These are phyloP conservation scores for Leucophora obtusa DNA, from an alignment of 2,888 invertebrate species.

Conservation along the genomic window DNA sequence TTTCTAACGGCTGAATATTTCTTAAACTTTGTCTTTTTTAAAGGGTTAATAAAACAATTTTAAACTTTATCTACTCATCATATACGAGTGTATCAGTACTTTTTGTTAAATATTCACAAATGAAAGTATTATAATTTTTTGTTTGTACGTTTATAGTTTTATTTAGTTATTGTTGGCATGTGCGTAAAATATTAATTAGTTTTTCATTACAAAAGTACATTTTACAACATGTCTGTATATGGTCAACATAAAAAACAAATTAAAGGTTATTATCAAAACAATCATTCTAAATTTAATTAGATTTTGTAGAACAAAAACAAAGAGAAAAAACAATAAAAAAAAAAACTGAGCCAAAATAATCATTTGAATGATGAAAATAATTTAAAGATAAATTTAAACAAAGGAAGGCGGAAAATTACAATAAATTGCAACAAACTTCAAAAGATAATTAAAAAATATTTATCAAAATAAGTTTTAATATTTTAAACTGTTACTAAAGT, in stretches of 20 bases:
- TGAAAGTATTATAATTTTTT: constrained; percentile 4
- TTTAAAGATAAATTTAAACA: not conserved
- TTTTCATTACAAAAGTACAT: constrained; percentile 10
- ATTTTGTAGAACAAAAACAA: not conserved
- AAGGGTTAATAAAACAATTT: constrained; percentile 31
- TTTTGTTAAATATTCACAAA: not conserved
- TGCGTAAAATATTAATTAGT: constrained; percentile 55
- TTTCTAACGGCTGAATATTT: too few species aligned
- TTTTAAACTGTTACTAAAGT: too few species aligned
- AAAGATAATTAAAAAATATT: not conserved
- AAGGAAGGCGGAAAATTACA: not conserved
- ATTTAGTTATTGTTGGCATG: constrained; percentile 39
- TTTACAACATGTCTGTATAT: constrained; percentile 34
- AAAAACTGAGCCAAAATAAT: not conserved
- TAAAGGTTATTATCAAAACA: constrained; percentile 20
- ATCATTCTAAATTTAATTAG: constrained; percentile 8
- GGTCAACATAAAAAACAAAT: constrained; percentile 6
- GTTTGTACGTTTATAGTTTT: constrained; percentile 26
- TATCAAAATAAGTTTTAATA: not conserved
- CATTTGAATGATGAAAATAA: not conserved
- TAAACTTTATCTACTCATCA: not conserved
- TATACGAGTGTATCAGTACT: not conserved
- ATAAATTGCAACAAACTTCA: not conserved
- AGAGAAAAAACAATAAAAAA: not conserved
- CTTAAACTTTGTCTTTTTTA: too few species aligned